These are phyloP conservation scores for Halcyon senegalensis DNA, from an alignment of 2,113 vertebrate genomes.

Conservation along the genomic window DNA sequence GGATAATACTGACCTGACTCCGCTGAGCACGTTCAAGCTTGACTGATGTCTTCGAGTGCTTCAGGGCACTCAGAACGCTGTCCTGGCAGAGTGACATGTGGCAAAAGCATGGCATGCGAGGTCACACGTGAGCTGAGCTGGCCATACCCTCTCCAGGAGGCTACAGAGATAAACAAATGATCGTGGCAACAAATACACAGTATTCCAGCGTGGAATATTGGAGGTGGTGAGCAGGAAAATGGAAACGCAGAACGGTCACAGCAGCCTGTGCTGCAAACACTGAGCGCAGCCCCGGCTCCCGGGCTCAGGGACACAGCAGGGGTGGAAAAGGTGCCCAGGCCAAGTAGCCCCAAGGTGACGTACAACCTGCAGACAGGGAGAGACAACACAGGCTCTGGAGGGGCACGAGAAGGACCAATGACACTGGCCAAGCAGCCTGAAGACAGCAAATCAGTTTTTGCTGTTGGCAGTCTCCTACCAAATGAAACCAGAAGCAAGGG, in stretches of 20 bases:
- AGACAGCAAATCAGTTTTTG: background rate
- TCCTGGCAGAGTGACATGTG: background rate
- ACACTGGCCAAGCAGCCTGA: background rate
- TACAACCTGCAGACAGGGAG: background rate
- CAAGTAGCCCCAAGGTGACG: background rate
- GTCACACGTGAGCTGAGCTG: background rate
- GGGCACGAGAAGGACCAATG: background rate
- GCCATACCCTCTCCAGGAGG: background rate
- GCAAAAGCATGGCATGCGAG: background rate
- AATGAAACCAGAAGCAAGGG: accelerated
- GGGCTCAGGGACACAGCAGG: background rate
- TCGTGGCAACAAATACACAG: background rate
- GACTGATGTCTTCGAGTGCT: background rate
- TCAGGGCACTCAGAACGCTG: background rate
- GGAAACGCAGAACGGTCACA: background rate
- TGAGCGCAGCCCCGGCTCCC: background rate
- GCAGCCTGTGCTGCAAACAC: background rate
- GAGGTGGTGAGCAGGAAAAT: background rate
- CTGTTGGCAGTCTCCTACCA: background rate
- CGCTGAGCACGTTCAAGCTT: background rate
- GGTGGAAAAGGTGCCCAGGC: background rate
- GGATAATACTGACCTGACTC: background rate
- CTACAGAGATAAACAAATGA: background rate
- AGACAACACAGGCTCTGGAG: background rate
- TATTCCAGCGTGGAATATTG: background rate